Evolutionary conservation across 2,888 invertebrate species (phyloP).

Genomic region (Lissonota sp.): DNA sequence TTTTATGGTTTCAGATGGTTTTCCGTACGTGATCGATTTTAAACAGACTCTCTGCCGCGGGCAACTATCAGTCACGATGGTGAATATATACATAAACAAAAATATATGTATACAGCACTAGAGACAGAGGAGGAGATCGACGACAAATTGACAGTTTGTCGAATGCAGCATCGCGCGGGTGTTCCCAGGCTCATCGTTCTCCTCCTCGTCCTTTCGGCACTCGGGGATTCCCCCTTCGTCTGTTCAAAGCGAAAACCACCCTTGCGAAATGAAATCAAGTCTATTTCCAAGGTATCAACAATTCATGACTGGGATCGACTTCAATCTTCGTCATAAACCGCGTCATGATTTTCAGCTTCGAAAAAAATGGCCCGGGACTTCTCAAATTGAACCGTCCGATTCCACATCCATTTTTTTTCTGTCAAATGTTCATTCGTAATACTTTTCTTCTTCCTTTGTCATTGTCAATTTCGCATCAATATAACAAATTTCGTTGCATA

Average conservation of each 20-base stretch:
- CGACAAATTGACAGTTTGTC: constrained; percentile 82
- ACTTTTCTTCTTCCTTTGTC: too few species aligned
- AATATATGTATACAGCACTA: background rate
- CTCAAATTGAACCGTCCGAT: too few species aligned
- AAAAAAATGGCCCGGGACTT: too few species aligned
- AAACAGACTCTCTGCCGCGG: constrained; percentile 73
- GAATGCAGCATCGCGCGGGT: constrained; percentile 74
- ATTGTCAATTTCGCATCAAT: too few species aligned
- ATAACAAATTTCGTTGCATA: too few species aligned
- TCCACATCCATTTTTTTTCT: too few species aligned
- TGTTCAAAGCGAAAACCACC: constrained; percentile 74
- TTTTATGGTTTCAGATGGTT: constrained; percentile 45
- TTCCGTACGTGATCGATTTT: constrained; percentile 80
- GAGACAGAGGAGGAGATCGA: constrained; percentile 66
- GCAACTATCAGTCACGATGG: constrained; percentile 45
- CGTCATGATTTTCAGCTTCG: too few species aligned
- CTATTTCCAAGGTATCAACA: too few species aligned
- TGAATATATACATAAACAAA: constrained; percentile 37
- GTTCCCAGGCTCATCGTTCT: constrained; percentile 41
- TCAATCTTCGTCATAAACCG: too few species aligned
- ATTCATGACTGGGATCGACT: too few species aligned
- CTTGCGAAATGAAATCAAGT: constrained; percentile 31
- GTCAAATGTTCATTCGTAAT: too few species aligned
- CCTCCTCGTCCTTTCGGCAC: constrained; percentile 50
- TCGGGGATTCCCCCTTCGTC: constrained; percentile 70